Evolutionary conservation across 2,113 vertebrate species (phyloP), one percentile per base, ranked within the genome.

Genomic region (Hiodon alosoides): DNA sequence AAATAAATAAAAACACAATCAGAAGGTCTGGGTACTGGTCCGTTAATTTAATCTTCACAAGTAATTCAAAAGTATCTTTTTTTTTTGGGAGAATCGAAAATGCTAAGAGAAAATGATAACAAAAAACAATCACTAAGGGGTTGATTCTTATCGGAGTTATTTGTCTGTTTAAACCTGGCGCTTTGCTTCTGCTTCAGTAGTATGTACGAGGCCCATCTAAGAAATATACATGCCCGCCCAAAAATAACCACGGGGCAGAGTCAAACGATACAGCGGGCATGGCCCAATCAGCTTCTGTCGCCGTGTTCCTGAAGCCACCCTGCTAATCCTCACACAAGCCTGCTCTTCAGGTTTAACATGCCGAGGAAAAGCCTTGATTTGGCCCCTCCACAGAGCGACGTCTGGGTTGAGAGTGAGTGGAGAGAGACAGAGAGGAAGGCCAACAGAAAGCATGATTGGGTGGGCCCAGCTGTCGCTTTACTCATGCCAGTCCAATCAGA

Each of bases 371-470:
- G 47, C 54, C 73, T 3, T 60, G 65, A 54, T 61, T 8, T 67
- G 46, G 16, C n/a, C 6, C 11, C 8, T 7, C n/a, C 53, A 57
- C 52, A 5, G 48, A 13, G 59, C 65, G 60, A 76, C 71, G 82
- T 68, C 77, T 72, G 60, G 71, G 77, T 79, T 69, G 47, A 66
- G 70, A 75, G 17, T n/a, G n/a, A n/a, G 10, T 47, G 61, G 14
- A 62, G 61, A 51, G 31, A 74, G n/a, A 53, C 6, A 16, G 52
- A 58, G 11, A 53, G 48, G 8, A 60, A 69, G 61, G 9, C 17
- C 47, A 4, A 10, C 46, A 57, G 57, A 16, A 48, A 51, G 67
- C 55, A 48, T 71, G 64, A 10, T 11, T 17, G 50, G 78, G 17
- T 3, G 13, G 51, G 16, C 31, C 70, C 58, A 53, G 31, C 53